Evolutionary conservation across 2,797 vertebrate species (phyloP).

Genomic region (Hyperoplus lanceolatus): DNA sequence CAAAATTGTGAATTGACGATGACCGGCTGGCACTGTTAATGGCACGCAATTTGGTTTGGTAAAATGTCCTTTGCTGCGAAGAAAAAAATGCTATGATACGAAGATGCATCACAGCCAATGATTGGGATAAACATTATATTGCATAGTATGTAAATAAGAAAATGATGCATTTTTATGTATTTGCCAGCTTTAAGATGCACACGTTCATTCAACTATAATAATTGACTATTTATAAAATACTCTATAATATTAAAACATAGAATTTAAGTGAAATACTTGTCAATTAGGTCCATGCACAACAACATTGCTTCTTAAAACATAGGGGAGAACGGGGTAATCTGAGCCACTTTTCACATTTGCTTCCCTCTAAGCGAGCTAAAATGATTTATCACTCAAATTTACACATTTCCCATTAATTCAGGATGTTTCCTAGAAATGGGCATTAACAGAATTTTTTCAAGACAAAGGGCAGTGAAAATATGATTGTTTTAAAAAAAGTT

Average conservation of each 20-base stretch:
- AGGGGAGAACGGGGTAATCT: too few species aligned
- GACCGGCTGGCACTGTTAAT: not conserved
- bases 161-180: not conserved
- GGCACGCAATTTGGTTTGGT: not conserved
- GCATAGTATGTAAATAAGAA: not conserved
- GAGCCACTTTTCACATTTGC: too few species aligned
- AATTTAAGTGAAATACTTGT: too few species aligned
- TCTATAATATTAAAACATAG: not conserved
- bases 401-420: too few species aligned
- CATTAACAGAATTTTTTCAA: too few species aligned
- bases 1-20: conserved; percentile 19
- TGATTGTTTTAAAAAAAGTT: too few species aligned
- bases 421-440: too few species aligned
- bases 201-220: not conserved
- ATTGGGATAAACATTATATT: not conserved
- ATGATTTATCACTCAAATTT: too few species aligned
- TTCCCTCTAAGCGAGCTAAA: too few species aligned
- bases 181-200: not conserved
- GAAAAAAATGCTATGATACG: not conserved
- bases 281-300: too few species aligned
- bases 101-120: not conserved
- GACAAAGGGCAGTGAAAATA: too few species aligned
- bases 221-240: not conserved
- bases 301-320: too few species aligned
- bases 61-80: not conserved